Evolutionary conservation across 2,113 vertebrate genomes (phyloP).

Genomic region (Camelus dromedarius): DNA sequence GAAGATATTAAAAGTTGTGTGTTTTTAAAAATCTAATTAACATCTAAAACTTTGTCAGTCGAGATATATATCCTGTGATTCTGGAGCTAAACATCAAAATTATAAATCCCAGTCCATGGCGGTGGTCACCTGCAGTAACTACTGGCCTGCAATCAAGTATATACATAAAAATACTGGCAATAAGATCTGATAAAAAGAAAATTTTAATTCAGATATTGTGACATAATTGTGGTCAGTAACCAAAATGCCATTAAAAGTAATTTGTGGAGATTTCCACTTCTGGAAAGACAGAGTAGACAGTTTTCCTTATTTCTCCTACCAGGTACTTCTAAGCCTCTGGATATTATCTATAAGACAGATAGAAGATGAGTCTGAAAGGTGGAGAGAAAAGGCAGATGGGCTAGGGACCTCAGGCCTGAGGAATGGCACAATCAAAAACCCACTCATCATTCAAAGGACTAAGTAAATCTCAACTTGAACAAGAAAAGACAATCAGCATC

Average conservation of each 20-base stretch:
- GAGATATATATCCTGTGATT: conserved; percentile 91
- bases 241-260: not conserved
- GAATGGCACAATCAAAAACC: not conserved
- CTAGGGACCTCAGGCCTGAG: not conserved
- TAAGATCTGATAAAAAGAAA: conserved; percentile 84
- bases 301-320: not conserved
- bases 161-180: conserved; percentile 90
- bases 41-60: conserved; percentile 91
- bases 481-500: not conserved
- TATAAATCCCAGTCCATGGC: conserved; percentile 89
- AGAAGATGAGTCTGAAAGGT: not conserved
- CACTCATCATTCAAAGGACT: not conserved
- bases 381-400: not conserved
- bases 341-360: not conserved
- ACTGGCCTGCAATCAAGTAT: conserved; percentile 90
- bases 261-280: not conserved
- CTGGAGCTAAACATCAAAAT: conserved; percentile 89
- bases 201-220: not conserved
- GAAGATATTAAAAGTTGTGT: not conserved
- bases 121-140: conserved; percentile 89
- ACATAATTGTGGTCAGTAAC: not conserved
- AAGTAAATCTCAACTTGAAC: not conserved
- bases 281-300: not conserved
- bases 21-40: conserved; percentile 46
- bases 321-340: not conserved